These are phyloP conservation scores for Drosophila atripex DNA, from an alignment of 2,888 invertebrate species.

Conservation along the genomic window DNA sequence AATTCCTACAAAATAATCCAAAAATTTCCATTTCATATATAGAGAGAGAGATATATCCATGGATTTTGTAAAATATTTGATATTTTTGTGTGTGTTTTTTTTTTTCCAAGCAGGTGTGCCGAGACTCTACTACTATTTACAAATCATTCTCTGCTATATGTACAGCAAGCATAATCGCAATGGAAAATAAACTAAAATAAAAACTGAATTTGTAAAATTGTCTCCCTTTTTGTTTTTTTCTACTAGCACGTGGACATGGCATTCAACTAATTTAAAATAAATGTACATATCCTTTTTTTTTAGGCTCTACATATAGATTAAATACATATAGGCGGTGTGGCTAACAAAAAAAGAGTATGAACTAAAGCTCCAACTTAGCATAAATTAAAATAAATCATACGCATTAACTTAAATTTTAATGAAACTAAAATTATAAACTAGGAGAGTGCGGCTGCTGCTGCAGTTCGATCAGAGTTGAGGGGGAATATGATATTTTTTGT, in stretches of 20 bases:
- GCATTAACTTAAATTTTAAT: constrained; percentile 27
- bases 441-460: constrained; percentile 47
- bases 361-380: constrained; percentile 44
- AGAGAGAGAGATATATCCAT: constrained; percentile 16
- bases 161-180: constrained; percentile 58
- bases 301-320: constrained; percentile 17
- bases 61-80: constrained; percentile 8
- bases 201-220: constrained; percentile 19
- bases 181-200: constrained; percentile 21
- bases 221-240: constrained; percentile 14
- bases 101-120: constrained; percentile 31
- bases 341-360: constrained; percentile 15
- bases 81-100: constrained; percentile 3
- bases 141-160: constrained; percentile 47
- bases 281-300: constrained; percentile 12
- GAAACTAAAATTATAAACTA: constrained; percentile 49
- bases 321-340: constrained; percentile 23
- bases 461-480: constrained; percentile 35
- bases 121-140: constrained; percentile 48
- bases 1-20: constrained; percentile 83
- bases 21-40: constrained; percentile 61
- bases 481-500: constrained; percentile 27
- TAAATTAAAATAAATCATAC: constrained; percentile 43
- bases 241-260: constrained; percentile 52
- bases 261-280: constrained; percentile 63